A percentile compares a stretch with the other conserved stretches of the same genome.
These are phyloP conservation scores for Bombus picipes DNA, from an alignment of 1,140 invertebrate genomes.

Conservation along the genomic window DNA sequence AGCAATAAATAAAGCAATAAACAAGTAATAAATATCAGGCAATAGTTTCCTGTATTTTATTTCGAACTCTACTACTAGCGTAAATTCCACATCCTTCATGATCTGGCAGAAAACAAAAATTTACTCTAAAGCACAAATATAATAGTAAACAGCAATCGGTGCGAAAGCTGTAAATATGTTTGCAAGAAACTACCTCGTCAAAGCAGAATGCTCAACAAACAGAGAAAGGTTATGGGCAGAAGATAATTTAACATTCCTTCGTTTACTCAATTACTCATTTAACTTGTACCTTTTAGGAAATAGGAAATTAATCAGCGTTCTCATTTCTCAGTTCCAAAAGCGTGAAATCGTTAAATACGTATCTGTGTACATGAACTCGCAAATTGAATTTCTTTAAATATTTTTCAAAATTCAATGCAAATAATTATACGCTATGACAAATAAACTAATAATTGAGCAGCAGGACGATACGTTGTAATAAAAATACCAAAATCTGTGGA, in stretches of 20 bases:
- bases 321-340: not conserved
- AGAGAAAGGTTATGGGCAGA: not conserved
- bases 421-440: no score
- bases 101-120: not conserved
- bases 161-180: conserved; percentile 11
- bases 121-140: no score
- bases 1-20: no score
- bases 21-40: not conserved
- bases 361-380: no score
- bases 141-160: not conserved
- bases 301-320: not conserved
- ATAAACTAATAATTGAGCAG: no score
- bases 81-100: not conserved
- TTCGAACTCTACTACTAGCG: not conserved
- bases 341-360: no score
- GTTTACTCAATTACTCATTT: not conserved
- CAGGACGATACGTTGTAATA: no score
- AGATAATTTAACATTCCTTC: not conserved
- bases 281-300: not conserved
- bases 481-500: no score
- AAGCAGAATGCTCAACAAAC: not conserved
- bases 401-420: not conserved
- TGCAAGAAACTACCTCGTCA: not conserved
- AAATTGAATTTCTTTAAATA: no score
- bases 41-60: no score